Evolutionary conservation across 2,113 vertebrate species (phyloP), one percentile per base, ranked within the genome.

Genomic region (Larimichthys polyactis): DNA sequence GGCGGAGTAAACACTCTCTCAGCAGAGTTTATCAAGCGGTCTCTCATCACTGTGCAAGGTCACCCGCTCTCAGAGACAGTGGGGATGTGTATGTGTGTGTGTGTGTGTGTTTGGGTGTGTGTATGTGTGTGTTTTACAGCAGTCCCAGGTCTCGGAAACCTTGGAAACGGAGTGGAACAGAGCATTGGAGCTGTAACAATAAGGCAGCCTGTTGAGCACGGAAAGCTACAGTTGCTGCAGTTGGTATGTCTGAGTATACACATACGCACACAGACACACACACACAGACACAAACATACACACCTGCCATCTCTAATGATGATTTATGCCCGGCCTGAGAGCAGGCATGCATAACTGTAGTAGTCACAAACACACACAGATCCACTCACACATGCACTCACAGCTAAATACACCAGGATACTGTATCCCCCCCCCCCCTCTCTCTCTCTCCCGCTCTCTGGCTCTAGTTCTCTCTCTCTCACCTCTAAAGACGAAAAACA

Each of bases 231-330:
- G 84, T 89, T 84, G 74, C 86, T 83, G 82, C 81, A 79, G 71
- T 88, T 12, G 49, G 52, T 55, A 59, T 77, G 60, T 51, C 55
- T 54, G 55, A 49, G 71, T 70, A n/a, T 49, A 65, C 66, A 69
- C 58, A 59, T 3, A 83, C n/a, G 62, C 65, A 77, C 40, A 79
- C 71, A 64, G 58, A 85, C 72, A 29, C 29, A 29, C 3, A 29
- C 29, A 29, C 4, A 80, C 52, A 75, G 44, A 65, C 62, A 69
- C 36, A 78, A 36, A 78, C 16, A 69, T 81, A 87, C 92, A 90
- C 80, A 86, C 75, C 89, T 93, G 93, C 90, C 91, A 93, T 87
- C 89, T 88, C 83, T 94, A 93, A 94, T 92, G 89, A 91, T 93
- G 92, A 94, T 94, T 93, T 94, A 94, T 94, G 86, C 82, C 70